Percentiles rank a stretch among this genome's conserved stretches.
These are phyloP conservation scores for Steinernema scapterisci DNA, from an alignment of 2,888 invertebrate species.

Conservation along the genomic window DNA sequence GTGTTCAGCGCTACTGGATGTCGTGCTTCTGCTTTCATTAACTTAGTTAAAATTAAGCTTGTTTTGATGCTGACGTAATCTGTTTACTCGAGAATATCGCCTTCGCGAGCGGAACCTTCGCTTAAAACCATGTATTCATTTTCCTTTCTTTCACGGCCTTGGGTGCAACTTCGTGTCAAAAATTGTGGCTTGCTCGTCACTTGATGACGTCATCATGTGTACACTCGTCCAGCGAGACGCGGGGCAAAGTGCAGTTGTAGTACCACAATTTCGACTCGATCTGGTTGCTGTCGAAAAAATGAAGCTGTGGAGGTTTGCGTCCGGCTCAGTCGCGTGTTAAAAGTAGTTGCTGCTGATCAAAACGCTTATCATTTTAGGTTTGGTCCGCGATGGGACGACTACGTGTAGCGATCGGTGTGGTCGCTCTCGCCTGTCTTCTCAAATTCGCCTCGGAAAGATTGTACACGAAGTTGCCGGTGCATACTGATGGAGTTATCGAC, in stretches of 20 bases:
- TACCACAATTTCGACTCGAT: not conserved
- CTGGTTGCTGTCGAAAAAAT: not conserved
- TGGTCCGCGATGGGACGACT: not conserved
- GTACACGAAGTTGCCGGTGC: constrained; percentile 8
- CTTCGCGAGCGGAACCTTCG: too few relatives aligned
- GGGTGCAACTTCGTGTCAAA: too few relatives aligned
- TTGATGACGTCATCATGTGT: not conserved
- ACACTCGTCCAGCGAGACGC: not conserved
- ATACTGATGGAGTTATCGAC: not conserved
- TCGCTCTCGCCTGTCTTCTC: not conserved
- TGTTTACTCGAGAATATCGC: too few relatives aligned
- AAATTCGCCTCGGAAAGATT: not conserved
- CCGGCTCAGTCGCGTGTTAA: not conserved
- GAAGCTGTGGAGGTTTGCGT: not conserved
- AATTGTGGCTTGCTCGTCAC: too few relatives aligned
- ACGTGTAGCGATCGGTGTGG: not conserved
- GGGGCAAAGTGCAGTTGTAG: not conserved
- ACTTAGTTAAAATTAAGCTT: too few relatives aligned
- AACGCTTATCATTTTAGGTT: not conserved
- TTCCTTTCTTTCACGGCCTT: too few relatives aligned
- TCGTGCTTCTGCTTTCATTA: too few relatives aligned
- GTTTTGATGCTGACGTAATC: too few relatives aligned
- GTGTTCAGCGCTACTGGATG: too few relatives aligned
- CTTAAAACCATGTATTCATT: too few relatives aligned
- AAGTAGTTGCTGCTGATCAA: not conserved